phyloP scores from a whole-genome alignment of 1,140 invertebrate genomes.

The Archivesica marissinica region DNA sequence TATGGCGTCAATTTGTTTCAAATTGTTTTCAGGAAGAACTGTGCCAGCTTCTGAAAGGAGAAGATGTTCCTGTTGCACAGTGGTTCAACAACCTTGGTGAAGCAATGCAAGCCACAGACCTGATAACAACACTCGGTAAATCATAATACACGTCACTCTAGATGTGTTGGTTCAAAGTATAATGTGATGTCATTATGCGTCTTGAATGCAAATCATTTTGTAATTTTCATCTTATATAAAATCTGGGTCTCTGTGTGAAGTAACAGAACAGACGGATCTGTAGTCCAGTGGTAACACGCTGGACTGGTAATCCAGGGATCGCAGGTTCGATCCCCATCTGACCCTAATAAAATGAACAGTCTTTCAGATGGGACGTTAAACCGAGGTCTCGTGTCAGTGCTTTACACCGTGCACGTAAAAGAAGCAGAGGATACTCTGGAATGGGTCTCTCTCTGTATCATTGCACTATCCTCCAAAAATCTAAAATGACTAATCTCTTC shows the following conservation, averaged over 20 bases:
- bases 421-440: too few relatives aligned
- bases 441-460: too few relatives aligned
- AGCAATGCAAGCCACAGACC: conserved; percentile 9
- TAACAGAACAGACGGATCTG: too few relatives aligned
- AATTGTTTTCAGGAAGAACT: conserved; percentile 43
- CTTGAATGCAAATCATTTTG: background rate
- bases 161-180: too few relatives aligned
- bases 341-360: too few relatives aligned
- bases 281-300: background rate
- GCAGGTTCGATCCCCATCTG: too few relatives aligned
- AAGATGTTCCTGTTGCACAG: background rate
- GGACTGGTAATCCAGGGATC: background rate
- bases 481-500: too few relatives aligned
- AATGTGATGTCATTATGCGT: background rate
- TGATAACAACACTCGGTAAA: conserved; percentile 6
- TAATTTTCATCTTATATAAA: background rate
- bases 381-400: too few relatives aligned
- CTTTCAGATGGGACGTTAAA: too few relatives aligned
- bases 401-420: too few relatives aligned
- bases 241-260: background rate
- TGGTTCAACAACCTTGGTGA: background rate
- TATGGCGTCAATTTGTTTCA: too few relatives aligned
- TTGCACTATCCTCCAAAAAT: too few relatives aligned
- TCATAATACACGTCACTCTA: background rate
- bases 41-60: background rate